Evolutionary conservation across 2,113 vertebrate species (phyloP).

Genomic region (Leptobrachium leishanense): DNA sequence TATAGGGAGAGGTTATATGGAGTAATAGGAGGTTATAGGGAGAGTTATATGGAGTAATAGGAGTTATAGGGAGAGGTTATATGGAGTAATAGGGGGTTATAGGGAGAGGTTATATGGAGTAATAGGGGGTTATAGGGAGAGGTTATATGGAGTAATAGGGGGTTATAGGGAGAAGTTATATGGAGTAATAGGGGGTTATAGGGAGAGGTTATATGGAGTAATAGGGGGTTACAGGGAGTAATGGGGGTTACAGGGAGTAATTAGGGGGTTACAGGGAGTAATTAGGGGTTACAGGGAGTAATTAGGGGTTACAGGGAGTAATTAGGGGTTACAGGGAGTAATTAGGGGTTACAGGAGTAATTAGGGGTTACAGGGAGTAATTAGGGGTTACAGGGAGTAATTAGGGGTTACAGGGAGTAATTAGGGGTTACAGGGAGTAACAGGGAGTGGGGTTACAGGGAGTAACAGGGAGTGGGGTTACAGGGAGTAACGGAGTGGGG

Average conservation of each 20-base stretch:
- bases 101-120: no score
- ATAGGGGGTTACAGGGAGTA: background rate
- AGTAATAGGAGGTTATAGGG: no score
- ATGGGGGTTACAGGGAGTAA: background rate
- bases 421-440: no score
- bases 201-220: background rate
- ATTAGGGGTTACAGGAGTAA: constrained; percentile 3
- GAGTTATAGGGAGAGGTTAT: no score
- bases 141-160: background rate
- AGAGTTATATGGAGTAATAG: no score
- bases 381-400: background rate
- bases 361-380: background rate
- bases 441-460: background rate
- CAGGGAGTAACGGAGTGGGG: background rate
- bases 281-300: background rate
- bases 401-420: background rate
- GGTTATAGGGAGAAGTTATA: no score
- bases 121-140: no score
- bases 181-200: background rate
- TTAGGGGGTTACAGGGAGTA: background rate
- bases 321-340: constrained; percentile 7
- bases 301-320: no score
- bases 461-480: no score
- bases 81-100: background rate
- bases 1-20: no score